Evolutionary conservation across 1,140 invertebrate genomes (phyloP).

Genomic region (Drosophila seguyi): DNA sequence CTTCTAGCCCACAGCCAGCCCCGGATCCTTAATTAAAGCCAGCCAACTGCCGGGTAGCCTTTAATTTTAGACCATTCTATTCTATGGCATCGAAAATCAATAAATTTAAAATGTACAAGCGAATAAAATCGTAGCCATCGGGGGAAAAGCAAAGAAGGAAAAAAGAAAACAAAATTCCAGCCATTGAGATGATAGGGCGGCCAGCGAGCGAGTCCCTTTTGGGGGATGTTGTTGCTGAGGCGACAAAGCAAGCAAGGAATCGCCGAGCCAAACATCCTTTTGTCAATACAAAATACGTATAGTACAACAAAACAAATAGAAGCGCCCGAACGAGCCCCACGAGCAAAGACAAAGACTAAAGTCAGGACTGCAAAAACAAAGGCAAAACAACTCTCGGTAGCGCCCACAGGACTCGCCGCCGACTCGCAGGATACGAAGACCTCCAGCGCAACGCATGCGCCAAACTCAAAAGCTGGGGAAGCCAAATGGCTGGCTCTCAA

Average conservation of each 20-base stretch:
- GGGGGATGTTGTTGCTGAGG: conserved; percentile 57
- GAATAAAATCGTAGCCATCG: conserved; percentile 38
- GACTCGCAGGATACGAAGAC: conserved; percentile 9
- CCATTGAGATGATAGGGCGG: conserved; percentile 53
- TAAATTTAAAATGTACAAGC: conserved; percentile 77
- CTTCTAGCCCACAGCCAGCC: conserved; percentile 20
- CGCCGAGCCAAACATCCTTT: conserved; percentile 81
- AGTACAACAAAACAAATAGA: conserved; percentile 63
- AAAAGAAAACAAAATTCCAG: conserved; percentile 54
- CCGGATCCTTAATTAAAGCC: conserved; percentile 61
- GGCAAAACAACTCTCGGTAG: conserved; percentile 36
- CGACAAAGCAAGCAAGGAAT: conserved; percentile 74
- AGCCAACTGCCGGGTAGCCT: conserved; percentile 20
- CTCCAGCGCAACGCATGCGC: conserved; percentile 45
- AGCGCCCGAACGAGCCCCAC: conserved; percentile 35
- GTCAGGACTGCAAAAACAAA: conserved; percentile 77
- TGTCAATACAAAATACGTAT: conserved; percentile 79
- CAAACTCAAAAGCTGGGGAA: conserved; percentile 43
- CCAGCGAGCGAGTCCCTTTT: conserved; percentile 40
- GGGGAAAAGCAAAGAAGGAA: conserved; percentile 11
- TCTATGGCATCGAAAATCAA: conserved; percentile 71
- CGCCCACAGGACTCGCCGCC: conserved; percentile 40
- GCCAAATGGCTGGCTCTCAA: conserved; percentile 38
- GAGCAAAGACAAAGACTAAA: conserved; percentile 77
- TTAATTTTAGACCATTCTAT: conserved; percentile 50